Evolutionary conservation across 2,113 vertebrate species (phyloP).

Genomic region (mouse (Mus musculus)): GRCm39 chrX:42064501-42065000

Average conservation of each 20-base stretch:
- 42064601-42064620: neutral
- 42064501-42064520: neutral
- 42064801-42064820: neutral
- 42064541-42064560: neutral
- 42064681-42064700: neutral
- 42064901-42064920: neutral
- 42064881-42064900: neutral
- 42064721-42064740: neutral
- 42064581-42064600: neutral
- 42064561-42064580: constrained; percentile 23
- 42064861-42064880: neutral
- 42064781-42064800: neutral
- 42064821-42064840: neutral
- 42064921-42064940: neutral
- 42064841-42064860: neutral
- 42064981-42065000: neutral
- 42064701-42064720: neutral
- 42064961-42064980: neutral
- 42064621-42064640: constrained; percentile 26
- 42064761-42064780: neutral
- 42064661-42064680: neutral
- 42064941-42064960: neutral
- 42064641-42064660: constrained; percentile 11
- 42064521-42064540: constrained; percentile 50
- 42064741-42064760: neutral